These are phyloP conservation scores for Danaus plexippus DNA, from an alignment of 1,140 invertebrate genomes.

Conservation along the genomic window DNA sequence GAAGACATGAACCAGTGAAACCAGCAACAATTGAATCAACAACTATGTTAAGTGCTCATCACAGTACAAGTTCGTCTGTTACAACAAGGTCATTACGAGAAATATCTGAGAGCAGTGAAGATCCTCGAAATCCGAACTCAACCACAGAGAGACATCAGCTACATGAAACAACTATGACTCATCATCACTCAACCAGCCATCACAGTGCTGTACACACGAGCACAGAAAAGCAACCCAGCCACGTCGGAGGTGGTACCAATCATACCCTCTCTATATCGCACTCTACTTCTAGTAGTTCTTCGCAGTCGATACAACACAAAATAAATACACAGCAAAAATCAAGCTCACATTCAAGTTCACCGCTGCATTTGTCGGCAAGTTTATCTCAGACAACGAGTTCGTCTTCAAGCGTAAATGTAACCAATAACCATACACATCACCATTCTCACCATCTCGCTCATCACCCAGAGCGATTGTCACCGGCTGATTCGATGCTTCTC, in stretches of 20 bases:
- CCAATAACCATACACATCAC: constrained; percentile 69
- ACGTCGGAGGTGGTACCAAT: constrained; percentile 68
- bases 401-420: constrained; percentile 66
- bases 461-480: constrained; percentile 68
- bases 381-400: constrained; percentile 69
- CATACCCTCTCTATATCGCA: constrained; percentile 77
- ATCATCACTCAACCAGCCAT: constrained; percentile 76
- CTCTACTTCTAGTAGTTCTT: constrained; percentile 76
- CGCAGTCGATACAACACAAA: constrained; percentile 75
- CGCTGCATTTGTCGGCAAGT: constrained; percentile 70
- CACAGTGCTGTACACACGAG: constrained; percentile 76
- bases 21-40: constrained; percentile 76
- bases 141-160: constrained; percentile 72
- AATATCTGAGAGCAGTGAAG: constrained; percentile 71
- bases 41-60: constrained; percentile 79
- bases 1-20: constrained; percentile 66
- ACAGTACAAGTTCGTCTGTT: constrained; percentile 75
- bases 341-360: constrained; percentile 69
- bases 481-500: constrained; percentile 69
- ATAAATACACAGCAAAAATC: constrained; percentile 71
- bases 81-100: constrained; percentile 73
- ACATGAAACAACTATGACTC: constrained; percentile 75
- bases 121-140: constrained; percentile 61
- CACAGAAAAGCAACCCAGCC: constrained; percentile 73
- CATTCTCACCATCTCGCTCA: constrained; percentile 74